phyloP scores from a whole-genome alignment of 1,140 invertebrate genomes.

The Carcinoscorpius rotundicauda region DNA sequence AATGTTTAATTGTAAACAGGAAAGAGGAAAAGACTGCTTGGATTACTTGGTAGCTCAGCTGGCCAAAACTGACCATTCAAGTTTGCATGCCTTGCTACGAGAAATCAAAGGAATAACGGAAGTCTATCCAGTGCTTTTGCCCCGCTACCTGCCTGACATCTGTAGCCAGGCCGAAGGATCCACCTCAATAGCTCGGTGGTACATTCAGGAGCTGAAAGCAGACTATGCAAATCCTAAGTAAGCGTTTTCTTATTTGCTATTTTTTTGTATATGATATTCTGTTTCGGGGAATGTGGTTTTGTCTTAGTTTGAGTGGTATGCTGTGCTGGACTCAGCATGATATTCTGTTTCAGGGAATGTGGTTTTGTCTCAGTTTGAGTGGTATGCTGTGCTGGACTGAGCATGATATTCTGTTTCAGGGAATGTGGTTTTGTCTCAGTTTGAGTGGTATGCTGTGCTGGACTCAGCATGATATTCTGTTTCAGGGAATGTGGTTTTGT shows the following conservation, averaged over 20 bases:
- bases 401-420: too few species aligned
- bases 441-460: too few species aligned
- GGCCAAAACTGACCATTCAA: constrained; percentile 50
- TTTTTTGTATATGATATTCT: too few species aligned
- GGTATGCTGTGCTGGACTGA: too few species aligned
- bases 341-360: too few species aligned
- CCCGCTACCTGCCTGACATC: constrained; percentile 57
- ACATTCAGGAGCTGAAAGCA: constrained; percentile 36
- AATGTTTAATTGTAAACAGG: constrained; percentile 32
- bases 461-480: too few species aligned
- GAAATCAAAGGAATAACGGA: constrained; percentile 63
- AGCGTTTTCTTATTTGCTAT: background rate
- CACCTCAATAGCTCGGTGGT: constrained; percentile 32
- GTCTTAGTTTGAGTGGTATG: too few species aligned
- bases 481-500: too few species aligned
- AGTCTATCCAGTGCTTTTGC: constrained; percentile 58
- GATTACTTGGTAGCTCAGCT: constrained; percentile 64
- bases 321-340: too few species aligned
- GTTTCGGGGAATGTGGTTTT: too few species aligned
- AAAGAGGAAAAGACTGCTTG: constrained; percentile 58
- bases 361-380: too few species aligned
- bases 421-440: too few species aligned
- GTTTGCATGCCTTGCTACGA: constrained; percentile 53
- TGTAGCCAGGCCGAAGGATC: constrained; percentile 45
- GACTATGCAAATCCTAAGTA: constrained; percentile 17